These are phyloP conservation scores for Drosophila asahinai DNA, from an alignment of 1,140 invertebrate genomes.

Conservation along the genomic window DNA sequence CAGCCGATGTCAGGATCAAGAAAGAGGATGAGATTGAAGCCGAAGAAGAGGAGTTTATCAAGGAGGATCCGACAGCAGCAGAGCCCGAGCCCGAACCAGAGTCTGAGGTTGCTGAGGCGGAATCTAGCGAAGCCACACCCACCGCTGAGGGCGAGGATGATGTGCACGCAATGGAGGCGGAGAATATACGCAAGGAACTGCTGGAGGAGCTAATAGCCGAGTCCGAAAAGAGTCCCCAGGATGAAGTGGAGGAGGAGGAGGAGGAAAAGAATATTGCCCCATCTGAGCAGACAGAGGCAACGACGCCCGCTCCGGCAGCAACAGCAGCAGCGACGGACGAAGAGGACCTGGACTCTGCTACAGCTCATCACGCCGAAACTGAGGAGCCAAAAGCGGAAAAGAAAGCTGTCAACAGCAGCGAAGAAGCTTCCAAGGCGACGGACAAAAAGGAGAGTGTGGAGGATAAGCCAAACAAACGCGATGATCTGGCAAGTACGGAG, in stretches of 20 bases:
- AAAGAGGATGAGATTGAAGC: slow-evolving; percentile 36
- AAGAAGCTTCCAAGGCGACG: slow-evolving; percentile 11
- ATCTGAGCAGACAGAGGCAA: not conserved
- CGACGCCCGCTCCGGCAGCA: slow-evolving; percentile 1
- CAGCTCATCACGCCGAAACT: slow-evolving; percentile 14
- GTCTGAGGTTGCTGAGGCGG: not conserved
- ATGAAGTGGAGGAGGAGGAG: slow-evolving; percentile 10
- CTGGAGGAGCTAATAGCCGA: slow-evolving; percentile 69
- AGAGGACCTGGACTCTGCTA: slow-evolving; percentile 20
- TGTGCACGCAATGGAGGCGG: slow-evolving; percentile 49
- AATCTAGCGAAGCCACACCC: slow-evolving; percentile 1
- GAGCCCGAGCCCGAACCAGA: not conserved
- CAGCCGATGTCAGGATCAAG: slow-evolving; percentile 17
- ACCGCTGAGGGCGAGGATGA: slow-evolving; percentile 43
- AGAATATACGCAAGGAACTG: slow-evolving; percentile 65
- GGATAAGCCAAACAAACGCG: slow-evolving; percentile 44
- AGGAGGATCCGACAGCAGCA: slow-evolving; percentile 36
- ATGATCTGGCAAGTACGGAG: not conserved
- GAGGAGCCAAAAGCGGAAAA: slow-evolving; percentile 13
- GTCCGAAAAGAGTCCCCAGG: slow-evolving; percentile 33
- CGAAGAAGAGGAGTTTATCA: slow-evolving; percentile 60
- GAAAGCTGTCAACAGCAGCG: slow-evolving; percentile 20
- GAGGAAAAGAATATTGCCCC: not conserved
- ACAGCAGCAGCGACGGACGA: slow-evolving; percentile 2
- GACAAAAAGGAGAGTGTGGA: slow-evolving; percentile 5